A percentile compares a stretch with the other conserved stretches of the same genome.
phyloP scores from a whole-genome alignment of 2,888 invertebrate species.

The Cerceris ruficornis region DNA sequence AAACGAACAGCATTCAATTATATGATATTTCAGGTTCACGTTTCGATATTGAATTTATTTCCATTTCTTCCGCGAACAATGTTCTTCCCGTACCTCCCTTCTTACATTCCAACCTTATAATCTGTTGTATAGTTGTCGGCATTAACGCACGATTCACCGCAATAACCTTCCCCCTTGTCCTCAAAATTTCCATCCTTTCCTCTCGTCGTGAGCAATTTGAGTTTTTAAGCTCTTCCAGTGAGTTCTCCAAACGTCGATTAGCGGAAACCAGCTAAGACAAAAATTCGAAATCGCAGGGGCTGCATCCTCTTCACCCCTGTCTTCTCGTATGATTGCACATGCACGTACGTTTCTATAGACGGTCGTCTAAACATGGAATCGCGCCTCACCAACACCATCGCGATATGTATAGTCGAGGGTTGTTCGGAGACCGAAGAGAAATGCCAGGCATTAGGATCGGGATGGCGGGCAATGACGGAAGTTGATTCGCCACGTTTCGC shows the following conservation, averaged over 20 bases:
- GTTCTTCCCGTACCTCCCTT: neutral
- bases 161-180: too few relatives aligned
- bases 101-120: too few relatives aligned
- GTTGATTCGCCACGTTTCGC: constrained; percentile 80
- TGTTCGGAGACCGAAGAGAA: constrained; percentile 80
- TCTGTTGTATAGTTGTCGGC: too few relatives aligned
- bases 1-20: constrained; percentile 38
- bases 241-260: neutral
- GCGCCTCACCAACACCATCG: constrained; percentile 38
- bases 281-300: constrained; percentile 19
- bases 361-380: neutral
- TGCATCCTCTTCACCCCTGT: neutral
- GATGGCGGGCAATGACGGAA: constrained; percentile 81
- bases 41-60: neutral
- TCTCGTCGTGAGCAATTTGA: too few relatives aligned
- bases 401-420: constrained; percentile 46
- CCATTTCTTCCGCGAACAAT: neutral
- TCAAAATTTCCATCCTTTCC: too few relatives aligned
- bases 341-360: neutral
- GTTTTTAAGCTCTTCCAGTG: neutral
- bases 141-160: too few relatives aligned
- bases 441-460: constrained; percentile 79
- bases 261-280: neutral
- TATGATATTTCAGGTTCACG: constrained; percentile 10
- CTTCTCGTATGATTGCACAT: neutral